A percentile compares a stretch with the other conserved stretches of the same genome.
phyloP scores from a whole-genome alignment of 2,113 vertebrate species.

The Grammomys surdaster region DNA sequence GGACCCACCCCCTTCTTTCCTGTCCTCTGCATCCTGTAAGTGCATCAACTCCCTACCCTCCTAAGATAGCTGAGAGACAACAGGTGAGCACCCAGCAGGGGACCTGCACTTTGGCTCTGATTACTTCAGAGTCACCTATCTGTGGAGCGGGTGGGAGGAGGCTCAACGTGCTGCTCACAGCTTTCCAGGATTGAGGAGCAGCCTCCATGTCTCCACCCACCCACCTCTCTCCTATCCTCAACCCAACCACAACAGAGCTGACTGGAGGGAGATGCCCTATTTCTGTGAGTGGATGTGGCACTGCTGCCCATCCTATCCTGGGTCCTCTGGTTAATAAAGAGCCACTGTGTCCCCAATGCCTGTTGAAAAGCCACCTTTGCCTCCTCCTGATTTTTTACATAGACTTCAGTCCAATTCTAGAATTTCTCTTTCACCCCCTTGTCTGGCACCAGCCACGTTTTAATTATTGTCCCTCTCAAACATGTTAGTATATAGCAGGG shows the following conservation, averaged over 20 bases:
- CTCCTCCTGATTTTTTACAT: neutral
- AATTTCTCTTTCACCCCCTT: neutral
- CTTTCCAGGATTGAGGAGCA: neutral
- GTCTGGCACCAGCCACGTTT: conserved; percentile 28
- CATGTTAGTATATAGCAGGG: neutral
- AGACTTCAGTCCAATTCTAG: neutral
- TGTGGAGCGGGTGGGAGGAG: neutral
- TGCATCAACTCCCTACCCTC: conserved; percentile 78
- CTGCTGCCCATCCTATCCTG: neutral
- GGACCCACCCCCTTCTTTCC: conserved; percentile 89
- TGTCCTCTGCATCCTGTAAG: conserved; percentile 57
- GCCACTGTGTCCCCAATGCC: neutral
- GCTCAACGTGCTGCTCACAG: neutral
- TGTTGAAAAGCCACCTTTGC: neutral
- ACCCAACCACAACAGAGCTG: neutral
- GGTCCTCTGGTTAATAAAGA: neutral
- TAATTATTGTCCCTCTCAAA: conserved; percentile 16
- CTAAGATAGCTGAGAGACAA: conserved; percentile 47
- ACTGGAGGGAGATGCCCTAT: neutral
- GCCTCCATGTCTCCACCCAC: neutral
- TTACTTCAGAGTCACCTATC: neutral
- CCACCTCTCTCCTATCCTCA: no score
- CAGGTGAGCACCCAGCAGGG: neutral
- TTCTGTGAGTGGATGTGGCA: neutral
- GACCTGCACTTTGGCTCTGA: neutral